Base-by-base conservation (phyloP, 2,113 vertebrate genomes). In the Melanostigma gelatinosum region DNA sequence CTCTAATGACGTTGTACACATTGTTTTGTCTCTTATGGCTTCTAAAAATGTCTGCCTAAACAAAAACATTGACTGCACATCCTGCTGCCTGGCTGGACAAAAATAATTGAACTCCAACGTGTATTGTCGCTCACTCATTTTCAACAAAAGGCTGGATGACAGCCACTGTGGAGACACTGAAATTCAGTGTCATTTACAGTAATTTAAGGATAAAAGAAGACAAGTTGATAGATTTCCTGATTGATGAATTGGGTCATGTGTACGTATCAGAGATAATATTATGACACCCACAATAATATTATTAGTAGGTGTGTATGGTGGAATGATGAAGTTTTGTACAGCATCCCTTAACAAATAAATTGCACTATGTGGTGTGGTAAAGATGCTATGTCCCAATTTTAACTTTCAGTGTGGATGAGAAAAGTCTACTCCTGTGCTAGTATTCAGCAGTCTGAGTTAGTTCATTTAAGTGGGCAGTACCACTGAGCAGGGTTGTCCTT, bases 11-110 rank as follows among this genome's bases (percentile, higher is more conserved):
- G 86, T 88, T 36, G 68, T 62, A 18, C 88, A 86, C 86, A 89
- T 91, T 93, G 92, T 94, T 94, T 93, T 91, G 92, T 93, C 92
- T 92, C 74, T 89, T 74, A 80, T 82, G 38, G 69, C 67, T 87
- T 88, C 90, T 90, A 93, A 92, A 93, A 89, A 89, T 88, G 86
- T 85, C 82, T 38, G 62, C 72, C 80, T 64, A 85, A 92, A 91
- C 88, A 93, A 85, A 92, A 92, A 89, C 90, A 84, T 70, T 86
- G 87, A 91, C 73, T 57, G 29, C 84, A 93, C 90, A 91, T 94
- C 94, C 93, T 94, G 92, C 79, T 75, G 70, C 64, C 65, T 72
- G 78, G 69, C 72, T 79, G 76, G 50, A 89, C 83, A 68, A 77
- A 82, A 86, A 88, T n/a, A 88, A 81, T 48, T 58, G 62, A 72